These are phyloP conservation scores for Sciaenops ocellatus DNA, from an alignment of 2,797 vertebrate species.

Conservation along the genomic window DNA sequence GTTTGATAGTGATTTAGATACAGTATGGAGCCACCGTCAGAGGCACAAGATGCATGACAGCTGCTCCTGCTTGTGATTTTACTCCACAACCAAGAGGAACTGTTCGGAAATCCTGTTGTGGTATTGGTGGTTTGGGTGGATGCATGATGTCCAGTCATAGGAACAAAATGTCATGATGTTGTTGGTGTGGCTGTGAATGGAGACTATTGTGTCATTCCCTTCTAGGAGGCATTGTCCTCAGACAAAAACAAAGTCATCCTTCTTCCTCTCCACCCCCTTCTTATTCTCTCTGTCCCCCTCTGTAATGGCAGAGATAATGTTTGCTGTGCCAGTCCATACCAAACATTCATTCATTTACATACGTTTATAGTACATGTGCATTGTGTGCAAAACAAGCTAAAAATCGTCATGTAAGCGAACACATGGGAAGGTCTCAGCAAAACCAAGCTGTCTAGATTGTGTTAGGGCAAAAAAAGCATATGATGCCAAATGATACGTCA, in stretches of 20 bases:
- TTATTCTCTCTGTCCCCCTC: conserved; percentile 17
- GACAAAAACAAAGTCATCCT: conserved; percentile 64
- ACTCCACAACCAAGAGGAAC: conserved; percentile 11
- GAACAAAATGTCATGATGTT: conserved; percentile 69
- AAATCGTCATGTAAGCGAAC: not conserved
- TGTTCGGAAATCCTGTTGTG: conserved; percentile 34
- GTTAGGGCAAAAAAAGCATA: too few relatives aligned
- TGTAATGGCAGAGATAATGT: conserved; percentile 14
- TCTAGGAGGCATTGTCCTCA: conserved; percentile 70
- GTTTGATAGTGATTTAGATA: conserved; percentile 9
- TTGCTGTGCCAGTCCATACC: conserved; percentile 30
- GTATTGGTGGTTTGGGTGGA: conserved; percentile 52
- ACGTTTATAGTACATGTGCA: conserved; percentile 1
- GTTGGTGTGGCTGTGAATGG: conserved; percentile 70
- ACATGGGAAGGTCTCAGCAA: too few relatives aligned
- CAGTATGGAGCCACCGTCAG: not conserved
- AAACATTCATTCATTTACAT: conserved; percentile 15
- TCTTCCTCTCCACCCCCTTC: conserved; percentile 18
- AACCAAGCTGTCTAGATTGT: too few relatives aligned
- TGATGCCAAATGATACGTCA: too few relatives aligned
- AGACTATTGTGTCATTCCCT: conserved; percentile 64
- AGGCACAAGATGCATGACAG: not conserved
- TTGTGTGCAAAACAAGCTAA: conserved; percentile 20
- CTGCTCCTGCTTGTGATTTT: conserved; percentile 16
- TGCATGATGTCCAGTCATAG: conserved; percentile 60